Evolutionary conservation across 2,888 invertebrate genomes (phyloP), one percentile per base, ranked within the genome.

Genomic region (Nineta flava): DNA sequence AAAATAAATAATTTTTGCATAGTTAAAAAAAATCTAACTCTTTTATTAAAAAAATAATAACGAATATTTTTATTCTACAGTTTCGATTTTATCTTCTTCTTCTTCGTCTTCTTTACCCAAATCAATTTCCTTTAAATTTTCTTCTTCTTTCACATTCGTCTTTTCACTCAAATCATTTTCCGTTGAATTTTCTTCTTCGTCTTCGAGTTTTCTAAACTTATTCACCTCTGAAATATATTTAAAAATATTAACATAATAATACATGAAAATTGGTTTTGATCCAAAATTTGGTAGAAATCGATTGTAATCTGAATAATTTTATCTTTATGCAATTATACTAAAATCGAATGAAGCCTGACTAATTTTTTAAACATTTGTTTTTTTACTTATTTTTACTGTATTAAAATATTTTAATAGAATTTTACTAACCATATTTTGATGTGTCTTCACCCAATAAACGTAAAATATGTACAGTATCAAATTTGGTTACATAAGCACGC

Each of bases 391-490:
- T n/a, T n/a, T n/a, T n/a, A n/a, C n/a, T n/a, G n/a, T 32, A 45
- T 42, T 17, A 16, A 35, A 47, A 31, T 44, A 49, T 53, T 26
- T 46, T 41, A 52, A 49, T 49, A n/a, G n/a, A n/a, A n/a, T 19
- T 47, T 47, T 51, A 64, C 69, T 65, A 69, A 87, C 88, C 87
- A 62, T 82, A 91, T 72, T 87, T 86, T 47, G 84, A 83, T 48
- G 81, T 77, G 65, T 95, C 93, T 6, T 83, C 87, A 1, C 91
- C 92, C 55, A 92, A 72, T 42, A 96, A 70, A 9, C 94, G 68
- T 46, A 96, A 68, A 58, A 87, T 87, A 66, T 96, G 96, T 16
- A 91, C 76, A 1, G 91, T 81, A 62, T 91, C 92, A 50, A 83
- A 77, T 26, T 80, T 75, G 19, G 90, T 81, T 32, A 94, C 86